Evolutionary conservation across 64 coral and sea anemone species (phyloP), one percentile per base, ranked within the genome.

Genomic region (Dendronephthya gigantea): DNA sequence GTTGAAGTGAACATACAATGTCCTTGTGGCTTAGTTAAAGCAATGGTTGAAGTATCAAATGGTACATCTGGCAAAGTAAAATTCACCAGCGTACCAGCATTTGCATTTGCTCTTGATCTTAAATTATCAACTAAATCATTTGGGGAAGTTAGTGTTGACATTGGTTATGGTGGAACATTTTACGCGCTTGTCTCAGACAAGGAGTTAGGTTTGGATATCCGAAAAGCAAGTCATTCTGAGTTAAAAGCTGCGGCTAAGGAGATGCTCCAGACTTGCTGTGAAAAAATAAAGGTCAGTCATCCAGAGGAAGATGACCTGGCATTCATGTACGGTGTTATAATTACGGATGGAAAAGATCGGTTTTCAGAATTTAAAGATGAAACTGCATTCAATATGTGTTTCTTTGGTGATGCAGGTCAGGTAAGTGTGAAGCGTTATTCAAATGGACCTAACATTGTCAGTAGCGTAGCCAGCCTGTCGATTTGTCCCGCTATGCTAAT

Each of bases 31-130:
- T 27, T 98, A 0, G 92, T 98, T 1, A 98, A 98, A 88, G 83
- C 95, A 17, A 56, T 98, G 23, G 95, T 98, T 0, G 92, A 98
- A 39, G 48, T 98, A 28, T 66, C 82, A 7, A 92, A 98, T 76
- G 95, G 95, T 9, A 98, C 93, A 90, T 91, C 95, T 12, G 92
- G 89, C 15, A 83, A 85, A 36, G 95, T 98, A 13, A 92, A 91
- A 33, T 98, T 98, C 52, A 82, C 91, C 35, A 93, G 91, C 65
- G 95, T 98, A n/a, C 95, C 95, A 9, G 92, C 95, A n/a, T 98
- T 98, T 49, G 95, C 95, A 28, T 98, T 90, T 93, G 87, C 90
- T 13, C 45, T 98, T 9, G 90, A 93, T 52, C 23, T 90, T 41
- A 84, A 93, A 62, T 9, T 98, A 6, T 85, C 89, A 34, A 91